Conservation (phyloP, 2,113 vertebrate species). For the Pangasianodon gigas region DNA sequence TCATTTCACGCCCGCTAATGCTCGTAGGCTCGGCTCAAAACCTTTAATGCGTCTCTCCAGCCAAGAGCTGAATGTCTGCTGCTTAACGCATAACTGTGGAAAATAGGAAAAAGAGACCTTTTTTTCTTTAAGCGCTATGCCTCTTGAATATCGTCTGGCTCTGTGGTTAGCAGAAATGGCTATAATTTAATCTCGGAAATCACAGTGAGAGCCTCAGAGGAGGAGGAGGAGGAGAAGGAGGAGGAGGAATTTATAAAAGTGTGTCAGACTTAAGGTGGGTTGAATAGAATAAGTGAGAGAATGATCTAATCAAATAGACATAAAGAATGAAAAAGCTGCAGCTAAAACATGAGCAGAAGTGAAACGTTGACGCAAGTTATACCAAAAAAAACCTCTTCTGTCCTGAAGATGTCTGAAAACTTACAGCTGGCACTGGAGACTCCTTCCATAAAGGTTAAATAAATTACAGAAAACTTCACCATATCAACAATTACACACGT, state of each 20-base stretch:
- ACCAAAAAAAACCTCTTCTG: not conserved
- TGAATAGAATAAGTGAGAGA: not conserved
- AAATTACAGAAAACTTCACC: not conserved
- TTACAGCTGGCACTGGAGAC: not conserved
- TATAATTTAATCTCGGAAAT: not conserved
- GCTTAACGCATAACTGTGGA: not conserved
- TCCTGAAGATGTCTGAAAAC: not conserved
- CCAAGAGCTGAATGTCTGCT: not conserved
- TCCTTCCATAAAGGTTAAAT: not conserved
- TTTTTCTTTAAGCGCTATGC: not conserved
- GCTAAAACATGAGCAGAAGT: not conserved
- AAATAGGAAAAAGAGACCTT: not conserved
- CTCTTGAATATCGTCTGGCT: not conserved
- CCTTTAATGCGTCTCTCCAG: not conserved
- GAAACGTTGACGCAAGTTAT: not conserved
- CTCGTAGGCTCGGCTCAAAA: not conserved
- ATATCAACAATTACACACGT: not conserved
- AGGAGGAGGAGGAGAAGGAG: not conserved
- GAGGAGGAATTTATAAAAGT: not conserved
- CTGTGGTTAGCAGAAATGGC: slow-evolving; percentile 4
- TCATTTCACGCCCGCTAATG: slow-evolving; percentile 8
- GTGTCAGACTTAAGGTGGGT: not conserved
- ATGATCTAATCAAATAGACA: not conserved
- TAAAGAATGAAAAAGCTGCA: not conserved
- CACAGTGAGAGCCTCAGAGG: not conserved